phyloP scores from a whole-genome alignment of 2,888 invertebrate genomes.

The Druceiella hillmani region DNA sequence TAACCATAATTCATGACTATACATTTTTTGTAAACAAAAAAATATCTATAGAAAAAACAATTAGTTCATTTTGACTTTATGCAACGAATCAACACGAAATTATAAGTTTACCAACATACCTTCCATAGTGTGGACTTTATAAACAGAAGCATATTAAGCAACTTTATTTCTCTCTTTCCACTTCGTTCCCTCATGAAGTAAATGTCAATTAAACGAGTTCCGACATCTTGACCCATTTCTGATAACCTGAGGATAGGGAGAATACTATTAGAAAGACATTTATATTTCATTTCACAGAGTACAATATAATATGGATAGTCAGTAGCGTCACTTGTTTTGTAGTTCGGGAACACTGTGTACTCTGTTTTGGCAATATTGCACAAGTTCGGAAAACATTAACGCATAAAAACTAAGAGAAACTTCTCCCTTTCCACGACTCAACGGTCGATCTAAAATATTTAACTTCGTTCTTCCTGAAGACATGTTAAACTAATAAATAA shows the following conservation, averaged over 20 bases:
- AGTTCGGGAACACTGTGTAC: constrained; percentile 93
- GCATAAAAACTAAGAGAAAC: constrained; percentile 91
- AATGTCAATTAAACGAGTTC: constrained; percentile 86
- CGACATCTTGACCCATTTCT: constrained; percentile 93
- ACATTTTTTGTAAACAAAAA: too few species aligned
- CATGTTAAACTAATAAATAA: too few species aligned
- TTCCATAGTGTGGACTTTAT: constrained; percentile 97
- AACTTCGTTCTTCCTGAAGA: constrained; percentile 59
- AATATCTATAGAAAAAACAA: too few species aligned
- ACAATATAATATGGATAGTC: neutral
- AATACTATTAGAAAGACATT: neutral
- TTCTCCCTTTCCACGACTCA: constrained; percentile 90
- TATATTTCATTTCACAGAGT: neutral
- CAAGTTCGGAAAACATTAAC: constrained; percentile 94
- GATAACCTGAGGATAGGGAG: constrained; percentile 65
- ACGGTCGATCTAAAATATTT: constrained; percentile 83
- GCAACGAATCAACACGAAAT: too few species aligned
- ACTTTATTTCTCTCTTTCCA: constrained; percentile 90
- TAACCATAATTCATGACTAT: too few species aligned
- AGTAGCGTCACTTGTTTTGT: constrained; percentile 73
- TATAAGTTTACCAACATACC: constrained; percentile 50
- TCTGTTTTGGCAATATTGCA: constrained; percentile 96
- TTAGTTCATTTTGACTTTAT: too few species aligned
- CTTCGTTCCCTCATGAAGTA: constrained; percentile 91
- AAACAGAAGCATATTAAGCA: constrained; percentile 91